These are phyloP conservation scores for Poecilia latipinna DNA, from an alignment of 2,113 vertebrate species.

Conservation along the genomic window DNA sequence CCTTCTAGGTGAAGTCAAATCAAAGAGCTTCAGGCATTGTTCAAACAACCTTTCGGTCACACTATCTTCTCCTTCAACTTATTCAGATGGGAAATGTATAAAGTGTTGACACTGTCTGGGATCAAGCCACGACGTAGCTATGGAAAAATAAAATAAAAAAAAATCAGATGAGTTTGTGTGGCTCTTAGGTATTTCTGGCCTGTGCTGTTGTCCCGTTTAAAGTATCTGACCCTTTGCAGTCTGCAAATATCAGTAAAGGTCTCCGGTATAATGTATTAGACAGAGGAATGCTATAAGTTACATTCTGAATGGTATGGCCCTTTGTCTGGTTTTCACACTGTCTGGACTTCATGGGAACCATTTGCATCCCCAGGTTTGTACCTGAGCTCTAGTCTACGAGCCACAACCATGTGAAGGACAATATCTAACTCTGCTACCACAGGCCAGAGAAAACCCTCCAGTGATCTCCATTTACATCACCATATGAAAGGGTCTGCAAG, in stretches of 20 bases:
- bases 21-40: constrained; percentile 40
- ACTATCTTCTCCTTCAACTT: constrained; percentile 36
- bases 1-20: constrained; percentile 45
- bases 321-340: constrained; percentile 40
- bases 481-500: constrained; percentile 73
- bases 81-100: constrained; percentile 52
- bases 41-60: constrained; percentile 29
- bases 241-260: constrained; percentile 68
- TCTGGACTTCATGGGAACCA: constrained; percentile 63
- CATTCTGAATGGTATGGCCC: constrained; percentile 47
- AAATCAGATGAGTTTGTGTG: constrained; percentile 35
- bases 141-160: constrained; percentile 22
- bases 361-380: constrained; percentile 41
- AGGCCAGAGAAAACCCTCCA: constrained; percentile 53
- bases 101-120: constrained; percentile 53
- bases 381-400: constrained; percentile 25
- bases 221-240: constrained; percentile 60
- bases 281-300: constrained; percentile 67
- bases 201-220: constrained; percentile 44
- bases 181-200: constrained; percentile 52
- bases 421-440: constrained; percentile 58
- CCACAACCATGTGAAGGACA: constrained; percentile 46
- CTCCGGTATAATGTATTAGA: constrained; percentile 54
- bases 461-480: constrained; percentile 57
- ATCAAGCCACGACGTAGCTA: constrained; percentile 20